Conservation (phyloP, 2,113 vertebrate species). For the Conger conger region DNA sequence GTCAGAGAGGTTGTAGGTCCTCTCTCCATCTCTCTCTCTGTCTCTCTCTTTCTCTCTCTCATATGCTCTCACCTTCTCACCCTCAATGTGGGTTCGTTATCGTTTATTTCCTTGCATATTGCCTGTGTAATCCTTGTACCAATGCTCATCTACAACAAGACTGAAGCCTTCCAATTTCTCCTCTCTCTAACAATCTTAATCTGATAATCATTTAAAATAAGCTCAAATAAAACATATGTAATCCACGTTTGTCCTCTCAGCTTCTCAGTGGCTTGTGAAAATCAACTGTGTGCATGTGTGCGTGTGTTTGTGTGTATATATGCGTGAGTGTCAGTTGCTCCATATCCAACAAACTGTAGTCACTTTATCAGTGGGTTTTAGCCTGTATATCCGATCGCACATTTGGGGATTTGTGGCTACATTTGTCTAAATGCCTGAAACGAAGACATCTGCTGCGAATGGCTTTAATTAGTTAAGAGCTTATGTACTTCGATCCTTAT, state of each 20-base stretch:
- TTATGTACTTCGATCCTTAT: constrained; percentile 56
- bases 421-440: constrained; percentile 59
- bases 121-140: background rate
- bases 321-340: constrained; percentile 7
- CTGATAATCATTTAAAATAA: background rate
- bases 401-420: background rate
- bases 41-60: background rate
- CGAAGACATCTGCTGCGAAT: constrained; percentile 71
- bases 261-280: background rate
- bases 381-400: constrained; percentile 28
- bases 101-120: background rate
- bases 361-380: constrained; percentile 9
- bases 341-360: background rate
- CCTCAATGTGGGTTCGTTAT: background rate
- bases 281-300: background rate
- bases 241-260: background rate
- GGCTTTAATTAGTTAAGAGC: constrained; percentile 69
- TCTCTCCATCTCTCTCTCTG: background rate
- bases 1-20: background rate
- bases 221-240: background rate
- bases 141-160: background rate
- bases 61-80: background rate
- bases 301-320: background rate
- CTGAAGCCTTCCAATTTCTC: background rate
- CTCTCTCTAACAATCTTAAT: background rate